A percentile compares a stretch with the other conserved stretches of the same genome.
These are phyloP conservation scores for Chelon auratus DNA, from an alignment of 2,797 vertebrate genomes.

Conservation along the genomic window DNA sequence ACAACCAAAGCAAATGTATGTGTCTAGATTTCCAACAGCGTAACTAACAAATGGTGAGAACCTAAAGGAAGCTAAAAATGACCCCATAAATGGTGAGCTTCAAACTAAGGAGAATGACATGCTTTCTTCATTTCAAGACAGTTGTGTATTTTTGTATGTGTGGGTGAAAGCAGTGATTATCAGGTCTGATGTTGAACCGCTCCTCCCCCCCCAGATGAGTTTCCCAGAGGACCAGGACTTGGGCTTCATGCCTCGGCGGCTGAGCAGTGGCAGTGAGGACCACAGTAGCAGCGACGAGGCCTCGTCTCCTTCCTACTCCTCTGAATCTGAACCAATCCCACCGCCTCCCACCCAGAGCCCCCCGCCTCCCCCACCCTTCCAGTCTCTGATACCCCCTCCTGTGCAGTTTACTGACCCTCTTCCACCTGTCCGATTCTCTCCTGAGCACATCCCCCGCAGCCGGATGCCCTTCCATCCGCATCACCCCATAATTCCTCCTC, in stretches of 20 bases:
- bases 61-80: neutral
- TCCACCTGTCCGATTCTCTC: slow-evolving; percentile 78
- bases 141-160: neutral
- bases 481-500: slow-evolving; percentile 85
- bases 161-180: neutral
- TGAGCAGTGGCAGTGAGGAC: slow-evolving; percentile 91
- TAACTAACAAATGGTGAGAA: neutral
- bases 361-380: slow-evolving; percentile 89
- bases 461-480: slow-evolving; percentile 82
- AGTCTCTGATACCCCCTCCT: slow-evolving; percentile 87
- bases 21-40: neutral
- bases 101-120: too few relatives aligned
- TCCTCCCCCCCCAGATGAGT: slow-evolving; percentile 88
- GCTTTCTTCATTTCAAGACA: too few relatives aligned
- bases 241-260: slow-evolving; percentile 85
- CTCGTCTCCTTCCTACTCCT: slow-evolving; percentile 93
- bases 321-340: slow-evolving; percentile 91
- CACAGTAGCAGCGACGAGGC: slow-evolving; percentile 93
- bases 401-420: slow-evolving; percentile 87
- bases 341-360: slow-evolving; percentile 92
- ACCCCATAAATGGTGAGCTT: neutral
- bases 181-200: neutral
- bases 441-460: slow-evolving; percentile 80
- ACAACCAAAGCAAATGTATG: neutral
- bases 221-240: slow-evolving; percentile 94